Conservation (phyloP, 1,140 invertebrate species). For the Andrena cerasifolii region DNA sequence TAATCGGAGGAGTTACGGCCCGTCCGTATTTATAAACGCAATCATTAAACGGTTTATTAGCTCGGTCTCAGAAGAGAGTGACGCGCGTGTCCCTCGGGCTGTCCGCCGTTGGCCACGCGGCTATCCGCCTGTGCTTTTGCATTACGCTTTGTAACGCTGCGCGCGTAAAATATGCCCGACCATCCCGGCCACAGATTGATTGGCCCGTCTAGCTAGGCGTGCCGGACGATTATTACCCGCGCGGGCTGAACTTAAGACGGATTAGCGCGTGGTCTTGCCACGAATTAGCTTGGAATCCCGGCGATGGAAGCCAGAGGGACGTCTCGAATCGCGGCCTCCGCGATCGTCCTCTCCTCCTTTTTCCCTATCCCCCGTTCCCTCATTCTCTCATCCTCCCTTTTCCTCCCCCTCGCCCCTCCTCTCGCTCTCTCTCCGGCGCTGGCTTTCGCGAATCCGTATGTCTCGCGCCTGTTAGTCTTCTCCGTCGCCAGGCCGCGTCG, state of each 20-base stretch:
- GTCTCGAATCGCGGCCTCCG: slow-evolving; percentile 14
- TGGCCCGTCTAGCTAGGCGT: slow-evolving; percentile 67
- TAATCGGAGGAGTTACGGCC: slow-evolving; percentile 34
- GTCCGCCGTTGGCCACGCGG: neutral
- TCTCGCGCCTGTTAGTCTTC: slow-evolving; percentile 1
- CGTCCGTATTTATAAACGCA: slow-evolving; percentile 41
- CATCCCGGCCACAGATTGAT: slow-evolving; percentile 65
- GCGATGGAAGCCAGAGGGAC: slow-evolving; percentile 42
- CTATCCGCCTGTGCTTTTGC: neutral
- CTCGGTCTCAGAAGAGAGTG: neutral
- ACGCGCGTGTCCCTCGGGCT: neutral
- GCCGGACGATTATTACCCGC: slow-evolving; percentile 74
- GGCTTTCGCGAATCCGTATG: slow-evolving; percentile 27
- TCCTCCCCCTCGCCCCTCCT: neutral
- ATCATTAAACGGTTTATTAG: slow-evolving; percentile 51
- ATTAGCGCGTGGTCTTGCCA: slow-evolving; percentile 66
- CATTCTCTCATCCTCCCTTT: neutral
- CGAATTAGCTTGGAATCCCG: slow-evolving; percentile 76
- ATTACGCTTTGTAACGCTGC: slow-evolving; percentile 22
- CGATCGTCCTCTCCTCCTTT: slow-evolving; percentile 5
- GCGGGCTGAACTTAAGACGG: slow-evolving; percentile 57
- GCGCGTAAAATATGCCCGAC: slow-evolving; percentile 22
- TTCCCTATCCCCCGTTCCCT: no score
- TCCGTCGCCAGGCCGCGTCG: slow-evolving; percentile 54
- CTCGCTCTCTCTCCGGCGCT: neutral